Conservation (phyloP, 2,888 invertebrate genomes). For the Trileptium ribeirensis region DNA sequence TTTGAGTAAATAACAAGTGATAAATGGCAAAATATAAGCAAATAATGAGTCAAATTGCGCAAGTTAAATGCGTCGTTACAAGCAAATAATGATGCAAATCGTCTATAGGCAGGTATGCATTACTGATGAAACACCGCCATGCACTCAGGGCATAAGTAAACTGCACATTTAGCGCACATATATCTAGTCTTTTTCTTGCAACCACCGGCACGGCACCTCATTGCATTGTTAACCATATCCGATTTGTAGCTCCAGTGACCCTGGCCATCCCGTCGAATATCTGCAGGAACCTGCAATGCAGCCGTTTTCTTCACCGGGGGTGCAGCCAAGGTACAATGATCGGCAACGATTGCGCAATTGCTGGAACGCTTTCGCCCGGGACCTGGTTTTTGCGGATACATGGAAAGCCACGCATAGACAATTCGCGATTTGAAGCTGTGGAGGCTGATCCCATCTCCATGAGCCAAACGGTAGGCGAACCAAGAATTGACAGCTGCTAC, state of each 20-base stretch:
- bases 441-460: not conserved
- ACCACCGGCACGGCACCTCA: not conserved
- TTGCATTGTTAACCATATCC: not conserved
- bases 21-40: too few relatives aligned
- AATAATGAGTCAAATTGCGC: too few relatives aligned
- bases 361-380: too few relatives aligned
- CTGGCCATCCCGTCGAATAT: not conserved
- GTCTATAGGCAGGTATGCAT: too few relatives aligned
- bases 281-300: not conserved
- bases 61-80: too few relatives aligned
- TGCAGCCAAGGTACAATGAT: not conserved
- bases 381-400: too few relatives aligned
- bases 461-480: not conserved
- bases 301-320: not conserved
- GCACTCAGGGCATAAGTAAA: not conserved
- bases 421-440: not conserved
- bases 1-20: too few relatives aligned
- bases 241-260: not conserved
- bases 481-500: not conserved
- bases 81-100: too few relatives aligned
- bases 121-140: not conserved
- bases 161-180: not conserved
- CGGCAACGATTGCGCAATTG: too few relatives aligned
- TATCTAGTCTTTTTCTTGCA: not conserved
- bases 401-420: not conserved